phyloP scores from a whole-genome alignment of 1,140 invertebrate species.

The Heterodera carotae region DNA sequence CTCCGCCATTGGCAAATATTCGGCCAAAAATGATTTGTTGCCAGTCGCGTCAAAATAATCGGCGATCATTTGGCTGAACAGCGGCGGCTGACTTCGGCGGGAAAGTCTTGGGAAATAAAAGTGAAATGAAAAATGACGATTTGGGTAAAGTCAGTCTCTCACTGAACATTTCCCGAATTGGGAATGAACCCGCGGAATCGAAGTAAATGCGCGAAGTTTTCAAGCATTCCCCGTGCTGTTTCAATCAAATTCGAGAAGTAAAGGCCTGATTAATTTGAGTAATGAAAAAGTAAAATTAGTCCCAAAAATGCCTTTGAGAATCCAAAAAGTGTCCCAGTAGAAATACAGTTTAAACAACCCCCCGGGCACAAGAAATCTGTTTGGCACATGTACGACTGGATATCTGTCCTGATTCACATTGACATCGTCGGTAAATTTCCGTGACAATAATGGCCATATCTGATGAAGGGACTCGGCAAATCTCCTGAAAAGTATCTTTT shows the following conservation, averaged over 20 bases:
- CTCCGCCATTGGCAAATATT: conserved; percentile 52
- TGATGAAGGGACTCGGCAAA: conserved; percentile 68
- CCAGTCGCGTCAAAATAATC: conserved; percentile 74
- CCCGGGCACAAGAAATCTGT: conserved; percentile 88
- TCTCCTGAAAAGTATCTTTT: conserved; percentile 26
- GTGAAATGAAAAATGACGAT: background rate
- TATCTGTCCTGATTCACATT: conserved; percentile 72
- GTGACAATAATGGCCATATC: conserved; percentile 81
- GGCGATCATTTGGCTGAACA: conserved; percentile 83
- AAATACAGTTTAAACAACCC: conserved; percentile 82
- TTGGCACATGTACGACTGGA: conserved; percentile 82
- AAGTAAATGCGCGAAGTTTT: conserved; percentile 46
- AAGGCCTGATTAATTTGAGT: conserved; percentile 67
- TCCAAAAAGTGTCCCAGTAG: conserved; percentile 94
- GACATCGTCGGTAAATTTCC: conserved; percentile 75
- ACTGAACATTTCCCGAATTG: conserved; percentile 85
- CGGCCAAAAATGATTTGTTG: conserved; percentile 67
- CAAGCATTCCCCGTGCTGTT: conserved; percentile 78
- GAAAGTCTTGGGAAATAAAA: conserved; percentile 30
- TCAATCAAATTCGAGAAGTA: conserved; percentile 78
- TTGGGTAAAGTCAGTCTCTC: conserved; percentile 68
- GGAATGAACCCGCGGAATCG: conserved; percentile 76
- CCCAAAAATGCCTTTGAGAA: conserved; percentile 73
- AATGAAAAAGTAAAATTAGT: background rate
- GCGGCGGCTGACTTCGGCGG: conserved; percentile 79